These are phyloP conservation scores for Epinephelus moara DNA, from an alignment of 2,113 vertebrate genomes.

Conservation along the genomic window DNA sequence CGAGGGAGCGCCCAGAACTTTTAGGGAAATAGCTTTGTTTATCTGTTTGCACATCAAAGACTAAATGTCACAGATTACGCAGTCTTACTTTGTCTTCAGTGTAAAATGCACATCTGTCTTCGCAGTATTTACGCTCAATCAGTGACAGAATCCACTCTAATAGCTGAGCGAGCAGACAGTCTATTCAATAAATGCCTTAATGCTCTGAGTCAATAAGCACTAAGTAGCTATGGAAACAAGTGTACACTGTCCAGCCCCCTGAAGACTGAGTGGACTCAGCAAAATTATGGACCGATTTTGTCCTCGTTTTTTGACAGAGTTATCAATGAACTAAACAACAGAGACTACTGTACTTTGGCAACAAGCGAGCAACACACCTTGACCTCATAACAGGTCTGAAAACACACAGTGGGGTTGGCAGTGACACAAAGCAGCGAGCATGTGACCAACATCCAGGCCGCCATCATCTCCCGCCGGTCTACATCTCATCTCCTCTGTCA, in stretches of 20 bases:
- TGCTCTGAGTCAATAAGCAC: conserved; percentile 40
- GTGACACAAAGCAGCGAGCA: conserved; percentile 17
- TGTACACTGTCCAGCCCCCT: conserved; percentile 5
- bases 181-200: conserved; percentile 48
- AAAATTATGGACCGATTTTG: conserved; percentile 23
- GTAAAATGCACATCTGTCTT: conserved; percentile 40
- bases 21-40: neutral
- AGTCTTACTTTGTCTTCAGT: conserved; percentile 29
- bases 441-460: conserved; percentile 48
- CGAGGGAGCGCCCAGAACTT: neutral
- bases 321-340: conserved; percentile 8
- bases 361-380: neutral
- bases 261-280: conserved; percentile 19
- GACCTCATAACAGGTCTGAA: neutral
- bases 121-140: conserved; percentile 40
- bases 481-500: conserved; percentile 53
- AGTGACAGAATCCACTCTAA: conserved; percentile 45
- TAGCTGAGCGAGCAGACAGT: conserved; percentile 43
- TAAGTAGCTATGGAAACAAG: conserved; percentile 61
- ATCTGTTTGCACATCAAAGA: conserved; percentile 4
- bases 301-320: conserved; percentile 15
- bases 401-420: neutral
- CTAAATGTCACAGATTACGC: conserved; percentile 24
- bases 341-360: neutral
- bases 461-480: conserved; percentile 22